Evolutionary conservation across 92 coral and sea anemone species (phyloP), one percentile per base, ranked within the genome.

Genomic region (Pocillopora grandis): DNA sequence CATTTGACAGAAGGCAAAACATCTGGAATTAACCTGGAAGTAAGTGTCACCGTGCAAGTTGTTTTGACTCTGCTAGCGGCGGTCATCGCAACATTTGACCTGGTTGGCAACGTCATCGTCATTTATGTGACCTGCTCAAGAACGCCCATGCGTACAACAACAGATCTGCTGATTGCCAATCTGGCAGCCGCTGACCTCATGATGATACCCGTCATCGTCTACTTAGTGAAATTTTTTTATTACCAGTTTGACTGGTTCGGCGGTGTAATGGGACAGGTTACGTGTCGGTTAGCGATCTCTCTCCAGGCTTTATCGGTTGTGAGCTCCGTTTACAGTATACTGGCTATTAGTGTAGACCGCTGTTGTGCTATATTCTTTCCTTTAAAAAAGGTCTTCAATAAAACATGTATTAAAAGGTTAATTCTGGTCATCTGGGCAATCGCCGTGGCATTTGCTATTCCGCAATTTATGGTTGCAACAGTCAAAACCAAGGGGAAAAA

Each of bases 111-210:
- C 87, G 71, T 63, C 62, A 75, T 83, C 18, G 82, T 93, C 36
- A 93, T 93, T 76, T 92, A 93, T 85, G 85, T 93, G 58, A 80
- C 89, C 76, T 94, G 92, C 77, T 89, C 88, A 75, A 90, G 94
- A 78, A 83, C 86, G 68, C 92, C 90, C 86, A 86, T 87, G 88
- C 97, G 91, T 86, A 85, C 82, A 49, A 80, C 84, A 16, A 86
- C 90, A 18, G 92, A 93, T 66, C 87, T 93, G 27, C 84, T 93
- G 5, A 93, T 93, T 21, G 80, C 83, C 55, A 93, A 91, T 78
- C 87, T 93, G 75, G 94, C 97, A 60, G 86, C 80, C 80, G 92
- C 97, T n/a, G 97, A 93, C 86, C 82, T 93, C 58, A 66, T 91
- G 74, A 93, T 93, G 88, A 80, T 92, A 62, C 91, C 88, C 35